Evolutionary conservation across 2,113 vertebrate species (phyloP).

Genomic region (Oncorhynchus mykiss): DNA sequence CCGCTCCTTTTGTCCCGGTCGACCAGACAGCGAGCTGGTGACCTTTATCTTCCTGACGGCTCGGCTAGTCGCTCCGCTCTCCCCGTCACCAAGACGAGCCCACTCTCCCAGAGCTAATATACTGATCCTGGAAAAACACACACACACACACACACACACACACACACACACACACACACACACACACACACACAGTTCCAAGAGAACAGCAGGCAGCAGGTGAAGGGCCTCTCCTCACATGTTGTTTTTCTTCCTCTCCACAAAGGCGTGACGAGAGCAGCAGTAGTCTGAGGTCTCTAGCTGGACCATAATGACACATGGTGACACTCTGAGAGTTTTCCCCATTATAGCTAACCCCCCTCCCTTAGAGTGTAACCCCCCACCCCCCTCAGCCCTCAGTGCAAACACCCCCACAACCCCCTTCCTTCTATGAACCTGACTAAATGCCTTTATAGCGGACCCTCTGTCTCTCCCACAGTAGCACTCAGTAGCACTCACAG

Average conservation of each 20-base stretch:
- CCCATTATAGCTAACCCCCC: not conserved
- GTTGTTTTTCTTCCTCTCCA: conserved; percentile 7
- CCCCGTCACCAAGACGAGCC: too few species aligned
- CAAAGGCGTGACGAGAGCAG: not conserved
- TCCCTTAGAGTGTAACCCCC: not conserved
- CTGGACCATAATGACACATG: conserved; percentile 15
- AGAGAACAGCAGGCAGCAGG: too few species aligned
- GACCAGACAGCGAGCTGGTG: conserved; percentile 25
- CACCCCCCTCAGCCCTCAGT: not conserved
- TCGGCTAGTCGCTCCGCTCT: not conserved
- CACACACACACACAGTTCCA: not conserved
- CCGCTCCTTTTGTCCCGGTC: conserved; percentile 37
- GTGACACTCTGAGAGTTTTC: not conserved
- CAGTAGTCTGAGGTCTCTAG: not conserved
- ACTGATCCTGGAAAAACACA: conserved; percentile 26
- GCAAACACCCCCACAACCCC: not conserved
- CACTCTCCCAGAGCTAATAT: conserved; percentile 43
- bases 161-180: not conserved
- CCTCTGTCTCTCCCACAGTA: too few species aligned
- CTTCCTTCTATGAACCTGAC: too few species aligned
- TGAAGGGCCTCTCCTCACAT: not conserved
- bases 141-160: not conserved
- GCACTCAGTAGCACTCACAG: too few species aligned
- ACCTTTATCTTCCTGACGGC: conserved; percentile 44
- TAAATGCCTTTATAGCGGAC: too few species aligned